These are phyloP conservation scores for Drosophila leontia DNA, from an alignment of 1,140 invertebrate species.

Conservation along the genomic window DNA sequence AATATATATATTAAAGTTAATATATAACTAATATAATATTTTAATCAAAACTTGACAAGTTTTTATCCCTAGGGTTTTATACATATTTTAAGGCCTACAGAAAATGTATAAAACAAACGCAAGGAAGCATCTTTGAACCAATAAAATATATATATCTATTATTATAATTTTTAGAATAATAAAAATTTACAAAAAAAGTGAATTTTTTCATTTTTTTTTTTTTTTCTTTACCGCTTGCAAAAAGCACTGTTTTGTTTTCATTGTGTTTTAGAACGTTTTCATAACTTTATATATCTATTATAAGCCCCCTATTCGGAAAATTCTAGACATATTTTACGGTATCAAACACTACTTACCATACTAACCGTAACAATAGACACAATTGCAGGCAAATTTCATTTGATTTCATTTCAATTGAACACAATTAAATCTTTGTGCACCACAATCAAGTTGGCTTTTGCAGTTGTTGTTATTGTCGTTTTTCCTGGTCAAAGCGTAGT, in stretches of 20 bases:
- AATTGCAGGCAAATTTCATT: conserved; percentile 48
- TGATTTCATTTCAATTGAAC: conserved; percentile 65
- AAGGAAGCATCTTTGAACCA: background rate
- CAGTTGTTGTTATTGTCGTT: conserved; percentile 50
- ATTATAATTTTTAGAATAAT: background rate
- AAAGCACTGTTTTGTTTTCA: background rate
- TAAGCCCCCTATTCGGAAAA: conserved; percentile 15
- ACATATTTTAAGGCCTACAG: too few species aligned
- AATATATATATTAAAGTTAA: too few species aligned
- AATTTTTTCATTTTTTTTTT: background rate
- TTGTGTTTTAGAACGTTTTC: too few species aligned
- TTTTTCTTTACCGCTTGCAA: too few species aligned
- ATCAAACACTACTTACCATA: conserved; percentile 1
- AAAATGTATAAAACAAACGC: too few species aligned
- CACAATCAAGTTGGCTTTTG: conserved; percentile 57
- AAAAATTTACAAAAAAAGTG: background rate
- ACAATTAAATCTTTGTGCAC: conserved; percentile 71
- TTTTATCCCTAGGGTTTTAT: too few species aligned
- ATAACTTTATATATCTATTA: background rate
- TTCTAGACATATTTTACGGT: conserved; percentile 20
- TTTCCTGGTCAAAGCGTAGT: conserved; percentile 24
- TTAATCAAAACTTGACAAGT: too few species aligned
- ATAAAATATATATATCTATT: background rate
- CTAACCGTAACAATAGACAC: conserved; percentile 23
- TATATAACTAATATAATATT: too few species aligned